A percentile compares a stretch with the other conserved stretches of the same genome.
These are phyloP conservation scores for Hypolimnas misippus DNA, from an alignment of 2,888 invertebrate genomes.

Conservation along the genomic window DNA sequence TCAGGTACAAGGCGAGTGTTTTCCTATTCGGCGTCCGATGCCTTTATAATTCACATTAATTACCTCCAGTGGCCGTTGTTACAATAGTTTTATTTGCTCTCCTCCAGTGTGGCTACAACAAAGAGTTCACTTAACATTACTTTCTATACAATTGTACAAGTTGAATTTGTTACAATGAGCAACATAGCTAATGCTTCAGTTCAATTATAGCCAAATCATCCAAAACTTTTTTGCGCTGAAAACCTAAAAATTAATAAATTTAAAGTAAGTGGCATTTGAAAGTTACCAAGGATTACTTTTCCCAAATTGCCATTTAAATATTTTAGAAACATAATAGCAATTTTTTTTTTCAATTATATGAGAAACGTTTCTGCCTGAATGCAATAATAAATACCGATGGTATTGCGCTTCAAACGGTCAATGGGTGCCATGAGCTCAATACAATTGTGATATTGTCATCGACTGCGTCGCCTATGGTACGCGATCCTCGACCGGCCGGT, in stretches of 20 bases:
- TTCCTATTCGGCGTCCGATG: slow-evolving; percentile 31
- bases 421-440: neutral
- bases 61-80: slow-evolving; percentile 58
- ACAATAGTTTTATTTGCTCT: slow-evolving; percentile 75
- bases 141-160: slow-evolving; percentile 70
- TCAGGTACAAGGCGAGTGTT: slow-evolving; percentile 19
- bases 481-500: slow-evolving; percentile 57
- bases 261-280: no score
- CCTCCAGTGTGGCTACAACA: slow-evolving; percentile 55
- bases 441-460: neutral
- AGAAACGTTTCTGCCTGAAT: no score
- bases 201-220: neutral
- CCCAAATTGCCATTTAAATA: no score
- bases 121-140: slow-evolving; percentile 66
- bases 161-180: slow-evolving; percentile 60
- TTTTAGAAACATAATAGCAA: no score
- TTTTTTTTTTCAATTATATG: no score
- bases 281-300: no score
- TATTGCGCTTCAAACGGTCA: no score
- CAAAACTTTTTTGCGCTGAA: neutral
- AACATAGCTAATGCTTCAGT: slow-evolving; percentile 26
- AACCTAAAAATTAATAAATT: neutral
- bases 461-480: slow-evolving; percentile 37
- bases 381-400: no score
- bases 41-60: slow-evolving; percentile 69